phyloP scores from a whole-genome alignment of 2,888 invertebrate species.

The Mythimna loreyi region DNA sequence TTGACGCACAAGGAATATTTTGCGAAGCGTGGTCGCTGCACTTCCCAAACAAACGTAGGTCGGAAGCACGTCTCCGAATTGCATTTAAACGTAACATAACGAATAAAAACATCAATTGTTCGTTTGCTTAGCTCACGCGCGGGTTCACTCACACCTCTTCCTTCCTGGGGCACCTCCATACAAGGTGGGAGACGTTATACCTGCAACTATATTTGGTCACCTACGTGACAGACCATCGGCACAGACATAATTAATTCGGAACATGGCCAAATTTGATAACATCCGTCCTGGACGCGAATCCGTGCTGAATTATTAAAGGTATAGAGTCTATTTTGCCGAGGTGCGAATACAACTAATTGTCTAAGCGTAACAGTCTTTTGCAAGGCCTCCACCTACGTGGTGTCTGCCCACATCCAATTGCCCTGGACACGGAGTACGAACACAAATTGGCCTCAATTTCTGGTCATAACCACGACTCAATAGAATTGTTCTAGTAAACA shows the following conservation, averaged over 20 bases:
- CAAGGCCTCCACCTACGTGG: constrained; percentile 88
- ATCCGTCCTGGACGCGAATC: constrained; percentile 74
- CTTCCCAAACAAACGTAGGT: constrained; percentile 75
- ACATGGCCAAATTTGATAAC: constrained; percentile 83
- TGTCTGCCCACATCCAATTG: constrained; percentile 88
- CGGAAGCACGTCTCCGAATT: constrained; percentile 84
- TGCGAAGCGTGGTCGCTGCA: constrained; percentile 75
- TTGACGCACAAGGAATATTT: constrained; percentile 45
- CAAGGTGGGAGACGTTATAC: constrained; percentile 79
- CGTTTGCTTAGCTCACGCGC: constrained; percentile 66
- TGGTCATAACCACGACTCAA: constrained; percentile 62
- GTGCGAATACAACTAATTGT: constrained; percentile 72
- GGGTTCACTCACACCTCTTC: constrained; percentile 86
- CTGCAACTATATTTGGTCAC: constrained; percentile 84
- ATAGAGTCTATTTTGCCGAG: constrained; percentile 77
- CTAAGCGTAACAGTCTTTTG: constrained; percentile 83
- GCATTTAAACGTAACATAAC: constrained; percentile 79
- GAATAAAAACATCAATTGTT: constrained; percentile 75
- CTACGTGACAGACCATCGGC: constrained; percentile 85
- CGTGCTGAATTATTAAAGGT: constrained; percentile 75
- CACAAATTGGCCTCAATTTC: constrained; percentile 82
- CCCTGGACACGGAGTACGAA: constrained; percentile 72
- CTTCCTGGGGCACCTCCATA: constrained; percentile 85
- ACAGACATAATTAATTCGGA: constrained; percentile 85
- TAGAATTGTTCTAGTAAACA: constrained; percentile 62